These are phyloP conservation scores for Amiota communis DNA, from an alignment of 2,888 invertebrate genomes.

Conservation along the genomic window DNA sequence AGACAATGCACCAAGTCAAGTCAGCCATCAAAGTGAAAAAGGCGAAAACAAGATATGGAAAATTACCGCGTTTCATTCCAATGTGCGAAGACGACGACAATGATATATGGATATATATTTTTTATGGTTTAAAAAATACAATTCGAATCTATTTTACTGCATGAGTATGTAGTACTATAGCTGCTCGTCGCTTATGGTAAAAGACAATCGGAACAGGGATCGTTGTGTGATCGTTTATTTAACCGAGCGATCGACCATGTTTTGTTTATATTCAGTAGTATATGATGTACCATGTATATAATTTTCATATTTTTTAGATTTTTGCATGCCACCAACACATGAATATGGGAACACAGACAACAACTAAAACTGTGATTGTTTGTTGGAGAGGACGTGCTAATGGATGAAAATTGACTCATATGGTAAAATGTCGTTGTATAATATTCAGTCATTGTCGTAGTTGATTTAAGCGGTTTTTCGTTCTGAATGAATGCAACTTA, in stretches of 20 bases:
- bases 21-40: neutral
- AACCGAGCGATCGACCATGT: too few species aligned
- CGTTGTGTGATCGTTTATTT: too few species aligned
- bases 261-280: too few species aligned
- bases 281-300: too few species aligned
- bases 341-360: neutral
- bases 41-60: conserved; percentile 14
- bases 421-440: neutral
- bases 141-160: too few species aligned
- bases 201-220: too few species aligned
- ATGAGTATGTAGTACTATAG: too few species aligned
- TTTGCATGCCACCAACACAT: neutral
- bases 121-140: too few species aligned
- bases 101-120: too few species aligned
- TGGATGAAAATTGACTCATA: conserved; percentile 1
- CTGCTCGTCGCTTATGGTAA: too few species aligned
- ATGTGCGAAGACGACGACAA: too few species aligned
- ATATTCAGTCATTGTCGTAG: neutral
- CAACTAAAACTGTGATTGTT: neutral
- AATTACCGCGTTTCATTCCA: conserved; percentile 12
- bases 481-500: neutral
- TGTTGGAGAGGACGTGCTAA: neutral
- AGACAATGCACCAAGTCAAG: too few species aligned
- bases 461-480: neutral
- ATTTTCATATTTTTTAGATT: neutral